phyloP scores from a whole-genome alignment of 2,888 invertebrate genomes.

The Fragum fragum region DNA sequence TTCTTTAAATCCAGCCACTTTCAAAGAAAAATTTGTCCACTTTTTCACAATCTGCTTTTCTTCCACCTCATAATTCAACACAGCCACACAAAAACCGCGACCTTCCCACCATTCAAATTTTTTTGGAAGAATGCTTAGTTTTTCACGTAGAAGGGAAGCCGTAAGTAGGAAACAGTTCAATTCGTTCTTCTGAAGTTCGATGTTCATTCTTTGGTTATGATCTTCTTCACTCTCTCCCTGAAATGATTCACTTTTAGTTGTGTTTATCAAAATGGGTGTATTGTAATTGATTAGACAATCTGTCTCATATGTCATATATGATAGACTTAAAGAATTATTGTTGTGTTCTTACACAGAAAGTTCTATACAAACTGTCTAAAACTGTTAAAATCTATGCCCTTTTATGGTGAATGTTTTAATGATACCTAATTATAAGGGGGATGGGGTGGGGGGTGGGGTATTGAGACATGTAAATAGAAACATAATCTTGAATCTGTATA shows the following conservation, averaged over 20 bases:
- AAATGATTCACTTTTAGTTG: neutral
- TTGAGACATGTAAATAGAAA: too few relatives aligned
- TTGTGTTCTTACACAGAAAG: too few relatives aligned
- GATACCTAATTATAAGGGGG: too few relatives aligned
- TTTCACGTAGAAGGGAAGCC: constrained; percentile 47
- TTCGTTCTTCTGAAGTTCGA: constrained; percentile 23
- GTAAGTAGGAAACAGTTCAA: constrained; percentile 47
- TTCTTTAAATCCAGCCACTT: constrained; percentile 66
- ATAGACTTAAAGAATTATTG: too few relatives aligned
- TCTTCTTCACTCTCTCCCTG: constrained; percentile 40
- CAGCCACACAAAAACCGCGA: constrained; percentile 63
- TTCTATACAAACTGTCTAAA: too few relatives aligned
- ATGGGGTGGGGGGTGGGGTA: too few relatives aligned
- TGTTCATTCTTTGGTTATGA: constrained; percentile 28
- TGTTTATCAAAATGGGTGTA: too few relatives aligned
- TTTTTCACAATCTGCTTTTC: constrained; percentile 61
- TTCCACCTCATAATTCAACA: constrained; percentile 69
- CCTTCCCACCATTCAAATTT: constrained; percentile 75
- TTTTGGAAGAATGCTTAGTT: constrained; percentile 62
- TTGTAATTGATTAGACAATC: too few relatives aligned
- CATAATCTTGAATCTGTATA: too few relatives aligned
- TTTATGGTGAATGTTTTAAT: too few relatives aligned
- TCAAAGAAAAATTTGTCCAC: constrained; percentile 71
- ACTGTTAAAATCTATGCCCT: too few relatives aligned
- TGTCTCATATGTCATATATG: too few relatives aligned